A percentile compares a stretch with the other conserved stretches of the same genome.
Evolutionary conservation across 2,797 vertebrate species (phyloP).

Genomic region (Thalassophryne amazonica): DNA sequence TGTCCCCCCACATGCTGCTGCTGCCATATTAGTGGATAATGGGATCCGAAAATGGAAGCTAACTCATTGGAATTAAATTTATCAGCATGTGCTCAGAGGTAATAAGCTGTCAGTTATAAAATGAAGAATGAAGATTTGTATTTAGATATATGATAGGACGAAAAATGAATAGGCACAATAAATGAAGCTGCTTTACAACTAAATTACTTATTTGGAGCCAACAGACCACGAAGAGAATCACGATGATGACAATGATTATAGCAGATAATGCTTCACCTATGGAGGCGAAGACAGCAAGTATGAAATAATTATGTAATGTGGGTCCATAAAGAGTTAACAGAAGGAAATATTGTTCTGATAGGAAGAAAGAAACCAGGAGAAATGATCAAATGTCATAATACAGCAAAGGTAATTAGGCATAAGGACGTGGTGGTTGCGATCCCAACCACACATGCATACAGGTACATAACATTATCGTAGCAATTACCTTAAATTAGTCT

Average conservation of each 20-base stretch:
- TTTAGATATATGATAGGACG: slow-evolving; percentile 86
- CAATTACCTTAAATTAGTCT: too few species aligned
- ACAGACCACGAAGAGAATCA: slow-evolving; percentile 72
- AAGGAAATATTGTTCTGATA: slow-evolving; percentile 57
- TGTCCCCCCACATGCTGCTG: slow-evolving; percentile 62
- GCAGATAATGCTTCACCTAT: slow-evolving; percentile 69
- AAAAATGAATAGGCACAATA: slow-evolving; percentile 81
- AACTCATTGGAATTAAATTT: slow-evolving; percentile 84
- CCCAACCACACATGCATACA: too few species aligned
- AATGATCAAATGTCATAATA: slow-evolving; percentile 71
- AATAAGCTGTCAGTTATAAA: slow-evolving; percentile 87
- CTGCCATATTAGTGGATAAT: slow-evolving; percentile 80
- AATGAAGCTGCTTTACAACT: slow-evolving; percentile 81
- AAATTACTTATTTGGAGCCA: slow-evolving; percentile 82
- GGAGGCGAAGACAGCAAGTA: slow-evolving; percentile 72
- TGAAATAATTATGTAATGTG: slow-evolving; percentile 61
- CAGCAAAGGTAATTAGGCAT: slow-evolving; percentile 73
- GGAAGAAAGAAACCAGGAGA: slow-evolving; percentile 53
- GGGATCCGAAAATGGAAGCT: slow-evolving; percentile 81
- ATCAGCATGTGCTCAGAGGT: slow-evolving; percentile 84
- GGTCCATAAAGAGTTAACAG: slow-evolving; percentile 60
- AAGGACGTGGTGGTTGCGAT: slow-evolving; percentile 22
- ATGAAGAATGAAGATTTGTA: slow-evolving; percentile 85
- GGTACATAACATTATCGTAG: too few species aligned
- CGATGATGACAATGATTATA: slow-evolving; percentile 78